phyloP scores from a whole-genome alignment of 2,888 invertebrate genomes.

The Teleiodes luculella region DNA sequence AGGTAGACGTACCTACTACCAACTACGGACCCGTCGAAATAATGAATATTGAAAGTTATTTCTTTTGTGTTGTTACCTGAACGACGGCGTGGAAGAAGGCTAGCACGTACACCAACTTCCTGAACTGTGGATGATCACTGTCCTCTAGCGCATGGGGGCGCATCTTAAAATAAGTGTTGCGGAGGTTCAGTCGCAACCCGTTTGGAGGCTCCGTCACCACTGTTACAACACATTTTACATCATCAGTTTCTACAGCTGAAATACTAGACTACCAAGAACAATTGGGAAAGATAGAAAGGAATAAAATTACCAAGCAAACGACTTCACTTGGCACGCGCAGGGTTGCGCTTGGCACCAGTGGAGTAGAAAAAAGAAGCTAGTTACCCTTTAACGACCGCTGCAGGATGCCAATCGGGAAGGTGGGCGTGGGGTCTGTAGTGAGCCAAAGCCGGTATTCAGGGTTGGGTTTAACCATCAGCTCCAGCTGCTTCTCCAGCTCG shows the following conservation, averaged over 20 bases:
- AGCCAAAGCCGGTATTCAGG: conserved; percentile 95
- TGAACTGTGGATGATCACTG: conserved; percentile 87
- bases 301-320: too few species aligned
- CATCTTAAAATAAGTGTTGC: conserved; percentile 93
- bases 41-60: too few species aligned
- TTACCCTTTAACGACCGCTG: conserved; percentile 90
- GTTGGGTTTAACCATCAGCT: conserved; percentile 88
- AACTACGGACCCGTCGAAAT: too few species aligned
- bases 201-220: conserved; percentile 96
- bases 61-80: conserved; percentile 79
- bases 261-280: not conserved
- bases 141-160: conserved; percentile 84
- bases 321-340: too few species aligned
- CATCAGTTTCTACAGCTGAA: conserved; percentile 18
- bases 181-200: conserved; percentile 91
- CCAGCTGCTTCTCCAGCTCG: conserved; percentile 89
- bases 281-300: not conserved
- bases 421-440: conserved; percentile 92
- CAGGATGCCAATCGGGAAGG: conserved; percentile 93
- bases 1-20: too few species aligned
- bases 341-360: too few species aligned
- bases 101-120: conserved; percentile 89
- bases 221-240: conserved; percentile 40
- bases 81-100: conserved; percentile 97
- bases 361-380: not conserved